Evolutionary conservation across 1,140 invertebrate genomes (phyloP), one percentile per base, ranked within the genome.

Genomic region (Chionoecetes opilio): DNA sequence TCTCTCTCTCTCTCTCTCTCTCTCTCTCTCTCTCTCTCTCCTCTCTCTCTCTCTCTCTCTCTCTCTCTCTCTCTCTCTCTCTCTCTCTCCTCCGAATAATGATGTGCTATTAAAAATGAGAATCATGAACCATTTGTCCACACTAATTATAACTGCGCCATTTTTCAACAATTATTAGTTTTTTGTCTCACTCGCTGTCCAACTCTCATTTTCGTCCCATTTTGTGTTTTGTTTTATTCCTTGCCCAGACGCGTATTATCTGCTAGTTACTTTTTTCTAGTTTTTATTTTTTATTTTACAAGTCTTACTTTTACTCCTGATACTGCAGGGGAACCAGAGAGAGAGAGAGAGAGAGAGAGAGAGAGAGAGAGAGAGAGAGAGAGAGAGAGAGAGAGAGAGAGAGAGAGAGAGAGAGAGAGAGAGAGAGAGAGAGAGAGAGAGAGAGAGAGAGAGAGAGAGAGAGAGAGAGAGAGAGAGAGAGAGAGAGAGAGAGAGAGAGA

Each of bases 21-120:
- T 82, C 82, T 82, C 82, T n/a, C 82, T 82, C 84, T 85, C 84
- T 85, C 84, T 85, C 84, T 85, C 84, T 85, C 84, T 85, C n/a
- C 84, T 85, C 84, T 85, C 84, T 86, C 84, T 86, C 35, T 86
- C 35, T 86, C 84, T 88, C 86, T 88, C 86, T 41, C 86, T 41
- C 86, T 41, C 86, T 41, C 86, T 88, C 86, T 41, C 86, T 88
- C 37, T 41, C 86, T 41, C 86, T 88, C 86, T 41, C 86, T 88
- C 86, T 88, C 86, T 88, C 86, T 41, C 86, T 88, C 0, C 21
- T 26, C 2, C 21, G 21, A 75, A 75, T 75, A 75, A 75, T 17
- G n/a, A 75, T n/a, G n/a, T 75, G n/a, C 63, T n/a, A 1, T 75
- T 0, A n/a, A n/a, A n/a, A 75, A n/a, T n/a, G 26, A 75, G n/a